phyloP scores from a whole-genome alignment of 2,113 vertebrate species.

The Bujurquina vittata region DNA sequence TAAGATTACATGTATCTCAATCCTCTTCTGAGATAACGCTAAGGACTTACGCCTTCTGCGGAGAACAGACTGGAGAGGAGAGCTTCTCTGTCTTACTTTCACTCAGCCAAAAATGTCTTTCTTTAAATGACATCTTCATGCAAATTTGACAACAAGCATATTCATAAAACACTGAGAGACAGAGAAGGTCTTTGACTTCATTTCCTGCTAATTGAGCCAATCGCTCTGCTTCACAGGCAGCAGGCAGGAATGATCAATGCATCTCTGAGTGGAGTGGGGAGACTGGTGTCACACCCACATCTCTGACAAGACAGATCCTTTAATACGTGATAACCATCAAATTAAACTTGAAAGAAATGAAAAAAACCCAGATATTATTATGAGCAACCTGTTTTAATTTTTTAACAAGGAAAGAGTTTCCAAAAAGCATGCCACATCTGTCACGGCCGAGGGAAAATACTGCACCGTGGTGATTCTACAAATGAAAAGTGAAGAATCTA shows the following conservation, averaged over 20 bases:
- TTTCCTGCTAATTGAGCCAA: not conserved
- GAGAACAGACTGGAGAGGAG: not conserved
- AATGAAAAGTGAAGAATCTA: not conserved
- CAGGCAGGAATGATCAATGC: not conserved
- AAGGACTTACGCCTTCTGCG: not conserved
- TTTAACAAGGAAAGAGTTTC: not conserved
- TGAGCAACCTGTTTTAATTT: not conserved
- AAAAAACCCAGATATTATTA: not conserved
- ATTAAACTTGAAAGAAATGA: not conserved
- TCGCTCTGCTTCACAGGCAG: not conserved
- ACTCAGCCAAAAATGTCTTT: not conserved
- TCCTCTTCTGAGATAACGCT: not conserved
- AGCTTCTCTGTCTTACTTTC: not conserved
- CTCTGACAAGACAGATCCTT: not conserved
- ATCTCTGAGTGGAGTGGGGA: not conserved
- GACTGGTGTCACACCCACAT: not conserved
- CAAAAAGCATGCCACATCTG: not conserved
- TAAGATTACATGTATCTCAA: constrained; percentile 5
- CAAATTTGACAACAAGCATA: rapidly evolving
- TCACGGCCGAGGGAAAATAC: not conserved
- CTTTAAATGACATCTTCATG: not conserved
- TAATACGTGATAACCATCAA: not conserved
- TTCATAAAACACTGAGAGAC: not conserved
- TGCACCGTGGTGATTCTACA: not conserved
- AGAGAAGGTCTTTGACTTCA: rapidly evolving